Evolutionary conservation across 2,797 vertebrate species (phyloP), one percentile per base, ranked within the genome.

Genomic region (Sebastes kiyomatsui): DNA sequence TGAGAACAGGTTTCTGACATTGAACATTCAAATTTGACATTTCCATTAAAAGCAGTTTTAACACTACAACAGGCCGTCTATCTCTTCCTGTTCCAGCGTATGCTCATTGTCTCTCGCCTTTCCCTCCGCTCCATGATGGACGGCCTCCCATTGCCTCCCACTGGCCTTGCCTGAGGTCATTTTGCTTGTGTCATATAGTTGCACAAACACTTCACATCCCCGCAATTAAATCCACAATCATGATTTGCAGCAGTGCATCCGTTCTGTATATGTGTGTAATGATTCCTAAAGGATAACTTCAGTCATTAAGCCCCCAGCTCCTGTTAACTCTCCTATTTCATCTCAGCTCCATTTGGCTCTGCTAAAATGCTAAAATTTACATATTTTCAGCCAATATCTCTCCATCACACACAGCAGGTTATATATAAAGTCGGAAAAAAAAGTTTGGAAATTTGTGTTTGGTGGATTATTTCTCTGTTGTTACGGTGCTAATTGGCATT

Each of bases 71-170:
- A 20, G 7, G 0, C 42, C 7, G 16, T 32, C 59, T 12, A 0
- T 30, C 18, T 60, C 11, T 11, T 62, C 30, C 20, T 62, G 55
- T 52, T 67, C 56, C 38, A 32, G 20, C 13, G n/a, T 32, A 30
- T 42, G 27, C 32, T 42, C 30, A 28, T 35, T 59, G 69, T 73
- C 65, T 5, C 32, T 56, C 18, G 58, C 61, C 18, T 62, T 68
- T 67, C 52, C 66, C 23, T 59, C 42, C 35, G 75, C 71, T 38
- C 5, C 67, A 74, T 87, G 89, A 92, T 91, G 79, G 69, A 90
- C 77, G 81, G 67, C 59, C 64, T 67, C 58, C 52, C 72, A 74
- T 85, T 84, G 80, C 65, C 42, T 77, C 61, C 73, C 77, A 38
- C 62, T 68, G 70, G 82, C 79, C 77, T 60, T 65, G 80, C 76